Conservation (phyloP, 2,888 invertebrate genomes). For the Drosophila trichaetosa region DNA sequence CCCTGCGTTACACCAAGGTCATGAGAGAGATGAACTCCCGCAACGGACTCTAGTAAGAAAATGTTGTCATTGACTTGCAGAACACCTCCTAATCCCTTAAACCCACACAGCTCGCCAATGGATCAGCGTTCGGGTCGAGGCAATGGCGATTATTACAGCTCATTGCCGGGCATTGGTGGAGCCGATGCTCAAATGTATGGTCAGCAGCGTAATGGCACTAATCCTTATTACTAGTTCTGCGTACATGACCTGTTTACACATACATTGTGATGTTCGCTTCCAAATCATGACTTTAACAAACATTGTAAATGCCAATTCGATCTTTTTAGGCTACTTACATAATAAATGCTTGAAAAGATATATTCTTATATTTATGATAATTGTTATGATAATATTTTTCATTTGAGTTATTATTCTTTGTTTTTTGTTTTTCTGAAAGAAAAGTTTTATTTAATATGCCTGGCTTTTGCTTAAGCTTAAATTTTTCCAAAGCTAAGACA, state of each 20-base stretch:
- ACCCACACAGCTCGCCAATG: conserved; percentile 47
- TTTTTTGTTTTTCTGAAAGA: neutral
- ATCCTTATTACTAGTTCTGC: conserved; percentile 20
- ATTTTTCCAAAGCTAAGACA: rapidly evolving
- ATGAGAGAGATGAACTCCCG: conserved; percentile 70
- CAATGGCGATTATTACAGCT: conserved; percentile 64
- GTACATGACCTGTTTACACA: neutral
- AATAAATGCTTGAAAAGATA: conserved; percentile 6
- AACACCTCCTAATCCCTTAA: neutral
- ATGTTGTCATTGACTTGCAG: neutral
- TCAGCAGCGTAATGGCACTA: conserved; percentile 1
- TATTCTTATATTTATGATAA: neutral
- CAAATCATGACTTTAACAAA: neutral
- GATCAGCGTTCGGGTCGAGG: conserved; percentile 51
- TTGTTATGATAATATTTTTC: neutral
- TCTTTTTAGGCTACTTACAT: neutral
- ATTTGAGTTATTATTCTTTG: neutral
- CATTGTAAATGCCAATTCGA: neutral
- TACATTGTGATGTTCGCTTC: neutral
- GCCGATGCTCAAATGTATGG: conserved; percentile 22
- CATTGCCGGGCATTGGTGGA: conserved; percentile 53
- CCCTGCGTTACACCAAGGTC: conserved; percentile 59
- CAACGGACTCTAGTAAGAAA: conserved; percentile 64
- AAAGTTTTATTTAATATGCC: too few relatives aligned
- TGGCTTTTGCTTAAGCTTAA: neutral